Evolutionary conservation across 2,113 vertebrate genomes (phyloP).

Genomic region (Anser cygnoides): DNA sequence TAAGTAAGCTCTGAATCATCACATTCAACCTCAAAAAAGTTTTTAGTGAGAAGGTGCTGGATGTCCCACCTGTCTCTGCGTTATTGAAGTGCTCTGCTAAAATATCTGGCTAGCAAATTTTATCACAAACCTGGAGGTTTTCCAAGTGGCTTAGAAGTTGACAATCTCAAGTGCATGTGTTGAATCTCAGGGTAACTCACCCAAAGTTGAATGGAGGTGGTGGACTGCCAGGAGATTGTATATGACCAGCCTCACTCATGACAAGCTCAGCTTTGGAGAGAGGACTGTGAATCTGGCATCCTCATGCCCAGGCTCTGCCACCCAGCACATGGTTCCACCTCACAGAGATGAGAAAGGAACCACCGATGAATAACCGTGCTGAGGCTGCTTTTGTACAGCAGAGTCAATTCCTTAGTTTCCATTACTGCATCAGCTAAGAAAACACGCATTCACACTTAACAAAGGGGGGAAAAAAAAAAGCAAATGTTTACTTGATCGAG

Average conservation of each 20-base stretch:
- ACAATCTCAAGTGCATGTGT: not conserved
- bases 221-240: not conserved
- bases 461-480: not conserved
- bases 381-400: not conserved
- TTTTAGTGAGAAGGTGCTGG: not conserved
- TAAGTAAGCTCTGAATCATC: conserved; percentile 1
- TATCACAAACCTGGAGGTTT: not conserved
- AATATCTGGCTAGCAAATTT: not conserved
- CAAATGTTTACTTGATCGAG: not conserved
- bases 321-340: not conserved
- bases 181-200: not conserved
- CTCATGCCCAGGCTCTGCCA: not conserved
- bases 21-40: not conserved
- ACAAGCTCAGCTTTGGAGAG: not conserved
- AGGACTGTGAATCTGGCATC: not conserved
- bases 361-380: not conserved
- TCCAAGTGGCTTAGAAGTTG: not conserved
- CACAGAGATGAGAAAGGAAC: not conserved
- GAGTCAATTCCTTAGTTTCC: not conserved
- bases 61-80: not conserved
- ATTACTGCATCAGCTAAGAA: not conserved
- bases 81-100: not conserved
- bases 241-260: fast-evolving
- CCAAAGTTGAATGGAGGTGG: not conserved
- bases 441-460: not conserved